Conservation (phyloP, 2,113 vertebrate genomes). For the Irena cyanogastra region DNA sequence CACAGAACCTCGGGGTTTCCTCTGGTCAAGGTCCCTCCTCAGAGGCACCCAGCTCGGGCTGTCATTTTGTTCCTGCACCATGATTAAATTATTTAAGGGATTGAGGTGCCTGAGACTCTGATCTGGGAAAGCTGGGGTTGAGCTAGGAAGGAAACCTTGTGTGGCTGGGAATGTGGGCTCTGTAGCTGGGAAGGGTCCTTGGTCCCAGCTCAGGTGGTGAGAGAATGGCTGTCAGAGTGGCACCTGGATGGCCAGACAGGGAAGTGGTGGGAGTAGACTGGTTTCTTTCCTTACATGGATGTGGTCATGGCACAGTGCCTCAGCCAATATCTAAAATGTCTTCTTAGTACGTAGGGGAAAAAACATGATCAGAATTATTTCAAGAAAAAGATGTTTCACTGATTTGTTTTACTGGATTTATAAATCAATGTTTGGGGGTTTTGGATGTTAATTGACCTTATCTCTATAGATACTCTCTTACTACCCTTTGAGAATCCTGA, state of each 20-base stretch:
- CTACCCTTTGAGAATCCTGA: neutral
- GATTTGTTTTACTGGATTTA: neutral
- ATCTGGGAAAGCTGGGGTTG: neutral
- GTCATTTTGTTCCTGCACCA: neutral
- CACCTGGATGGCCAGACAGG: too few species aligned
- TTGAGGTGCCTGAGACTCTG: neutral
- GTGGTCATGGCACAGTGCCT: neutral
- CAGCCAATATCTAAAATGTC: neutral
- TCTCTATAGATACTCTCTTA: neutral
- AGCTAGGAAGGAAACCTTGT: neutral
- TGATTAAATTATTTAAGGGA: neutral
- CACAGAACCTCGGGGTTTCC: accelerated
- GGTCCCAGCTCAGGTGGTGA: too few species aligned
- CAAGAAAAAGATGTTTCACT: neutral
- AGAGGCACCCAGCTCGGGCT: neutral
- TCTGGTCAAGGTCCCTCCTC: neutral
- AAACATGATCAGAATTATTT: neutral
- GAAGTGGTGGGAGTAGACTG: neutral
- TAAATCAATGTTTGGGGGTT: neutral
- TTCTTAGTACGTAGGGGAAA: neutral
- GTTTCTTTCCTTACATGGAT: accelerated
- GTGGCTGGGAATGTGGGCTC: neutral
- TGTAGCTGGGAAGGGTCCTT: neutral
- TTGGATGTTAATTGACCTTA: neutral
- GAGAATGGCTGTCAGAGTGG: neutral